Base-by-base conservation (phyloP, 2,888 invertebrate species). In the Tipula lateralis region DNA sequence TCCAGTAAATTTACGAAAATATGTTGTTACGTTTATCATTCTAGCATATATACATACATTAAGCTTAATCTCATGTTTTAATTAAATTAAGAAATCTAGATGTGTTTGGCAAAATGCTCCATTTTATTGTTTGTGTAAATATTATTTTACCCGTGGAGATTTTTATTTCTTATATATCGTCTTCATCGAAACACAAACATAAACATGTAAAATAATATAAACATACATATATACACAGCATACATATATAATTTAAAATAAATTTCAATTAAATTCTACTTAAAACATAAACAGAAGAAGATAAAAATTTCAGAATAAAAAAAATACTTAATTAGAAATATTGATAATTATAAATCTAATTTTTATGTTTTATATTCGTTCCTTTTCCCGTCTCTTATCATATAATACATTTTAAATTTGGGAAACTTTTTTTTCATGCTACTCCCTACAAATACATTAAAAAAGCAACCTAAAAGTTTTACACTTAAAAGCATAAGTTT, bases 241-340 rank as follows among this genome's bases (percentile, higher is more conserved):
- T 66, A n/a, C n/a, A n/a, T n/a, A n/a, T n/a, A 66, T 66, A 66
- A 24, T 66, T 66, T 66, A 24, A 66, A 66, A 66, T 66, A 24
- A 66, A 66, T 66, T 66, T 66, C 66, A 66, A 66, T 66, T 66
- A 66, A 66, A 66, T 9, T 66, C 66, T 66, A 66, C 66, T 66
- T 66, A 66, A 66, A 66, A n/a, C n/a, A 44, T n/a, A n/a, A 44
- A 44, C 44, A 44, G 44, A 44, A n/a, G 44, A 44, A 66, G 66
- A 66, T 66, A 66, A 66, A 66, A 66, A 24, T 19, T 16, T n/a
- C n/a, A n/a, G n/a, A n/a, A n/a, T 50, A 50, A 16, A 66, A 66
- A 66, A 24, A 66, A 66, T 9, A 9, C 24, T 66, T 66, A 66
- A 66, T 66, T 66, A 66, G 66, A 66, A 66, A 66, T 66, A 66